These are phyloP conservation scores for Micrasema minimum DNA, from an alignment of 1,140 invertebrate species.

Conservation along the genomic window DNA sequence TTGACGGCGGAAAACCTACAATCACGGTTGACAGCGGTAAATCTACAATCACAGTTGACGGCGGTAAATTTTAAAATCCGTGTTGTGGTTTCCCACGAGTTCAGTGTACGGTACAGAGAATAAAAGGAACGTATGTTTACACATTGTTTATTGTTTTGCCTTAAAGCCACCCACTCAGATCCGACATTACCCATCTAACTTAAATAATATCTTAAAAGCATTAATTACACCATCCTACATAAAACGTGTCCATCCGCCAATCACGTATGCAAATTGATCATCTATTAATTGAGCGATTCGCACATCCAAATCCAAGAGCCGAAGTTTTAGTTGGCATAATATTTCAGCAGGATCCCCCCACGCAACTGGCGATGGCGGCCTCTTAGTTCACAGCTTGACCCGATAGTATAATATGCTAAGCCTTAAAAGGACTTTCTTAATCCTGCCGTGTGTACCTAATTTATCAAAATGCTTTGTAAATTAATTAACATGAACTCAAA, in stretches of 20 bases:
- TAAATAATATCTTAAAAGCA: conserved; percentile 26
- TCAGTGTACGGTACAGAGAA: conserved; percentile 16
- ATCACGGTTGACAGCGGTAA: too few species aligned
- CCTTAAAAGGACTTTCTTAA: conserved; percentile 23
- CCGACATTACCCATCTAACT: conserved; percentile 20
- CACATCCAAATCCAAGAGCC: conserved; percentile 11
- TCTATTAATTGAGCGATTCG: conserved; percentile 43
- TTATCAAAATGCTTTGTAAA: background rate
- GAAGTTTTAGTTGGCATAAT: background rate
- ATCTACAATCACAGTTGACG: too few species aligned
- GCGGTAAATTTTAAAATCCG: too few species aligned
- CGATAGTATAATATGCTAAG: background rate
- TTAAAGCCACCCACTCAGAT: conserved; percentile 30
- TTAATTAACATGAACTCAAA: background rate
- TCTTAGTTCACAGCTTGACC: conserved; percentile 31
- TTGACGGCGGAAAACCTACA: too few species aligned
- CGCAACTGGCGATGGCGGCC: background rate
- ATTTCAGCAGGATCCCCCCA: background rate
- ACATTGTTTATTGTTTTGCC: conserved; percentile 35
- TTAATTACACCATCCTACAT: conserved; percentile 46
- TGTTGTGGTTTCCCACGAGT: conserved; percentile 36
- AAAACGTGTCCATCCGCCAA: conserved; percentile 35
- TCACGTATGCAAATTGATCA: conserved; percentile 44
- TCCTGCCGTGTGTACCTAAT: conserved; percentile 23
- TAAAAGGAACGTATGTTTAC: conserved; percentile 16